Conservation (phyloP, 2,888 invertebrate genomes). For the Leptarthrus brevirostris region DNA sequence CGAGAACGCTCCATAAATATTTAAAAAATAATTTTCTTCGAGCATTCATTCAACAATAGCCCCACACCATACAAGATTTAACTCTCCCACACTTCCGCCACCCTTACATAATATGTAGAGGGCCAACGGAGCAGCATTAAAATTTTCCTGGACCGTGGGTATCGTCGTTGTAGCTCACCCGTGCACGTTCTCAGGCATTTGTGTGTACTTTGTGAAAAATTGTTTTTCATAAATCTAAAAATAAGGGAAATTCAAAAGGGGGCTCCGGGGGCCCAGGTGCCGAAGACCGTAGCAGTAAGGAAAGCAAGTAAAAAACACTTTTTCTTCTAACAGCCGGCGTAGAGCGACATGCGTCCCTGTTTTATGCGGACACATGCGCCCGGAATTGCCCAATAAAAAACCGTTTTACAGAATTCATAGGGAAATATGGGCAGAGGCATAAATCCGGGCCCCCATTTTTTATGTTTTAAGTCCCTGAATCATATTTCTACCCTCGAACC, state of each 20-base stretch:
- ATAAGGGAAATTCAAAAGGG: constrained; percentile 53
- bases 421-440: constrained; percentile 57
- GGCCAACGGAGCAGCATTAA: constrained; percentile 28
- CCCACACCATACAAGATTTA: not conserved
- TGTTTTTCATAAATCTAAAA: constrained; percentile 65
- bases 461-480: constrained; percentile 54
- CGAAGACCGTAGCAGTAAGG: constrained; percentile 4
- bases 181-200: constrained; percentile 43
- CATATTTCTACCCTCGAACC: constrained; percentile 50
- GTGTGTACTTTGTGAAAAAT: constrained; percentile 61
- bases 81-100: not conserved
- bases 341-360: constrained; percentile 56
- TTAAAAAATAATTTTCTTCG: constrained; percentile 64
- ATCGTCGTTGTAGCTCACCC: constrained; percentile 18
- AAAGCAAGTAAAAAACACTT: constrained; percentile 43
- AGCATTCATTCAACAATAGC: constrained; percentile 47
- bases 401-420: constrained; percentile 60
- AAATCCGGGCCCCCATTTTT: constrained; percentile 54
- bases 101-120: constrained; percentile 10
- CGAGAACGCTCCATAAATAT: constrained; percentile 60
- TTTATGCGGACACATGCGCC: constrained; percentile 60
- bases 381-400: constrained; percentile 61
- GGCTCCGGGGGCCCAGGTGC: not conserved
- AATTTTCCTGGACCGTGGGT: constrained; percentile 36
- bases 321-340: constrained; percentile 35